A percentile compares a stretch with the other conserved stretches of the same genome.
Evolutionary conservation across 2,113 vertebrate species (phyloP).

Genomic region (Spea bombifrons): DNA sequence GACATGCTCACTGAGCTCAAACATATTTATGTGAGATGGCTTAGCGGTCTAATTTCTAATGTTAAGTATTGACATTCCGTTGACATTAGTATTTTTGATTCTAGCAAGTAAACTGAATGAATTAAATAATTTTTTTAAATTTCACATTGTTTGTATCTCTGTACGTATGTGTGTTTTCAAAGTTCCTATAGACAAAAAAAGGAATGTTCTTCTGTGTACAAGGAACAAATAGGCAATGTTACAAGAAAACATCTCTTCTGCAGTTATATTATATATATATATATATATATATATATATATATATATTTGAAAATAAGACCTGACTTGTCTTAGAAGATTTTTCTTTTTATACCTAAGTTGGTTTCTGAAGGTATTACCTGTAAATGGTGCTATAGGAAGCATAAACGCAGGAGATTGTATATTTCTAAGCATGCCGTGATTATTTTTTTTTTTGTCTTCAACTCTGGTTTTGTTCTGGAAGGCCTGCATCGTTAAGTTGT

Average conservation of each 20-base stretch:
- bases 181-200: background rate
- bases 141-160: no score
- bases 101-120: no score
- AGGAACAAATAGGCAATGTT: background rate
- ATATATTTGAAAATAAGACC: background rate
- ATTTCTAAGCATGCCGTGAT: background rate
- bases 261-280: background rate
- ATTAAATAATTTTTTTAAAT: no score
- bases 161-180: background rate
- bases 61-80: no score
- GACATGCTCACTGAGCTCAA: background rate
- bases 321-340: background rate
- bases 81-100: no score
- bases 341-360: background rate
- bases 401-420: constrained; percentile 4
- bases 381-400: background rate
- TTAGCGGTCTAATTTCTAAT: no score
- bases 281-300: background rate
- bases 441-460: background rate
- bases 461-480: background rate
- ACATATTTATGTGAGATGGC: background rate
- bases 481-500: constrained; percentile 9
- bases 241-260: background rate
- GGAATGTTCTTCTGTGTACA: background rate
- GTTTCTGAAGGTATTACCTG: background rate